Percentiles rank a stretch among this genome's conserved stretches.
Conservation (phyloP, 2,888 invertebrate species). For the Harmothoe impar region DNA sequence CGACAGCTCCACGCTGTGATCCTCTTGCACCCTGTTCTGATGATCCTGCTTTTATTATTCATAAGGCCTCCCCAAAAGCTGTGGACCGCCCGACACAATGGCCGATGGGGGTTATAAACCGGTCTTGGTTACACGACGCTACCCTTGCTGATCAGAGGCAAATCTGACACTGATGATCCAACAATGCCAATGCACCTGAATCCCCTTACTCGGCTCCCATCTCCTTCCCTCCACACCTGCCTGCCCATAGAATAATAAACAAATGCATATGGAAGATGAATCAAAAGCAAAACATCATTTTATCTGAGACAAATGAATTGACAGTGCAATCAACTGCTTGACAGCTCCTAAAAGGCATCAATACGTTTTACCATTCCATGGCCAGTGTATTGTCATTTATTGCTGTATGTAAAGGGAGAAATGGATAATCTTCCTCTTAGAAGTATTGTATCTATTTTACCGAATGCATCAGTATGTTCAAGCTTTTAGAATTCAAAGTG, state of each 20-base stretch:
- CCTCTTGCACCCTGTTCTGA: slow-evolving; percentile 39
- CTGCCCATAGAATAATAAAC: neutral
- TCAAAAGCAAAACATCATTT: slow-evolving; percentile 1
- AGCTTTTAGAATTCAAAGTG: neutral
- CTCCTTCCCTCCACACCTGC: neutral
- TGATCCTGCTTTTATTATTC: slow-evolving; percentile 48
- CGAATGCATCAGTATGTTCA: neutral
- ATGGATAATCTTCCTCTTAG: neutral
- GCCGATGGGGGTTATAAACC: slow-evolving; percentile 27
- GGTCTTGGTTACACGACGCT: slow-evolving; percentile 25
- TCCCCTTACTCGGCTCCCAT: neutral
- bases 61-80: slow-evolving; percentile 44
- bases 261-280: neutral
- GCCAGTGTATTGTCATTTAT: neutral
- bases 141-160: neutral
- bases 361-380: neutral
- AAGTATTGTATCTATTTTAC: neutral
- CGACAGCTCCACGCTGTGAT: neutral
- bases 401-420: neutral
- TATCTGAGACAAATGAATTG: slow-evolving; percentile 23
- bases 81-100: neutral
- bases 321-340: slow-evolving; percentile 35
- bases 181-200: slow-evolving; percentile 46
- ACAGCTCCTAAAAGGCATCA: neutral
- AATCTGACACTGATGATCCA: slow-evolving; percentile 35